These are phyloP conservation scores for Xestia sexstrigata DNA, from an alignment of 2,888 invertebrate genomes.

Conservation along the genomic window DNA sequence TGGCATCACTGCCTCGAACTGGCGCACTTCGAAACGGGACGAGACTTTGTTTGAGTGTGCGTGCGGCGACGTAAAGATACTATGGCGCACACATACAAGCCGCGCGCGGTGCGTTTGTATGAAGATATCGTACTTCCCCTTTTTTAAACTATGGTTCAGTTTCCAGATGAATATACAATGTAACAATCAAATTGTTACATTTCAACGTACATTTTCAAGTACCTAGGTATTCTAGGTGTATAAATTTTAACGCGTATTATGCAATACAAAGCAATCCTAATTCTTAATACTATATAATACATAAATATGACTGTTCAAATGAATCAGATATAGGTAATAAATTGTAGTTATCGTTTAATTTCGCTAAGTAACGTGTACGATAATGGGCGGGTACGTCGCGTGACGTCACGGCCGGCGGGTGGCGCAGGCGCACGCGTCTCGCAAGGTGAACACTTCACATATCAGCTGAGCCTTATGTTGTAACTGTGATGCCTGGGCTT, in stretches of 20 bases:
- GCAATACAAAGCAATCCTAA: background rate
- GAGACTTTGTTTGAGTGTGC: too few species aligned
- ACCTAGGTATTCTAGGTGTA: background rate
- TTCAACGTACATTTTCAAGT: background rate
- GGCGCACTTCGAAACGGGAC: too few species aligned
- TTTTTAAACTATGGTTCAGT: too few species aligned
- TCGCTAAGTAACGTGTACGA: slow-evolving; percentile 17
- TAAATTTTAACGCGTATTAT: background rate
- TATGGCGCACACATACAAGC: too few species aligned
- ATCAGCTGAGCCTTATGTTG: slow-evolving; percentile 48
- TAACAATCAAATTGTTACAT: background rate
- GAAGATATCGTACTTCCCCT: too few species aligned
- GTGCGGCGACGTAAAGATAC: too few species aligned
- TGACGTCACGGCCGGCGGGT: slow-evolving; percentile 45
- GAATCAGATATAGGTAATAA: slow-evolving; percentile 10
- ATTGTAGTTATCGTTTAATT: slow-evolving; percentile 15
- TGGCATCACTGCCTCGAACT: too few species aligned
- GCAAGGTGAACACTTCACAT: slow-evolving; percentile 55
- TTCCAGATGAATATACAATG: background rate
- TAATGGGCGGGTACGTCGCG: slow-evolving; percentile 19
- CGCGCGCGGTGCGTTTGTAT: too few species aligned
- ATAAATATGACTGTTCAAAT: background rate
- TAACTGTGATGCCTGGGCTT: slow-evolving; percentile 18
- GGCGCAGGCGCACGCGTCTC: slow-evolving; percentile 39
- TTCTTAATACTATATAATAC: too few species aligned